Conservation (phyloP, 2,113 vertebrate genomes). For the Callopanchax toddi region DNA sequence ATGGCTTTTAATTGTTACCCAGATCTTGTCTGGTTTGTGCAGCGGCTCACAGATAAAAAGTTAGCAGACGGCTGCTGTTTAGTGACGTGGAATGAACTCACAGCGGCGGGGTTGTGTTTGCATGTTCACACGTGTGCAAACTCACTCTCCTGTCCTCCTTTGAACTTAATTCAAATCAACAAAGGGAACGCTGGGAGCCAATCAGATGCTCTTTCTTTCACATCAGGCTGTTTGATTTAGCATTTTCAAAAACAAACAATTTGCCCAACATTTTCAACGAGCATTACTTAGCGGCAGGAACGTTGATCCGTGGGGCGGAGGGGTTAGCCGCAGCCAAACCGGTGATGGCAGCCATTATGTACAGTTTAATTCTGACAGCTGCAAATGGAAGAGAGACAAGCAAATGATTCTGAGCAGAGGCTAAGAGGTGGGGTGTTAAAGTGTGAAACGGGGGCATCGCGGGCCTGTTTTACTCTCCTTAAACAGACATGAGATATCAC, state of each 20-base stretch:
- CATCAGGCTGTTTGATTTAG: slow-evolving; percentile 56
- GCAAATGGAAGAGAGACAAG: slow-evolving; percentile 71
- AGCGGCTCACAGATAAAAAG: slow-evolving; percentile 37
- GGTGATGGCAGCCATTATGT: slow-evolving; percentile 71
- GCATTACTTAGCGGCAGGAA: slow-evolving; percentile 62
- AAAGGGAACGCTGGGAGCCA: slow-evolving; percentile 59
- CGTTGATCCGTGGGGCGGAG: slow-evolving; percentile 59
- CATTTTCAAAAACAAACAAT: slow-evolving; percentile 75
- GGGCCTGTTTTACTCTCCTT: slow-evolving; percentile 53
- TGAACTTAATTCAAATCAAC: slow-evolving; percentile 67
- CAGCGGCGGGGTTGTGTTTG: slow-evolving; percentile 10
- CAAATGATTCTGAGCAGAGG: slow-evolving; percentile 68
- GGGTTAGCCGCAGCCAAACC: slow-evolving; percentile 69
- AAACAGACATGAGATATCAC: slow-evolving; percentile 44
- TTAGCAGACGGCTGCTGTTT: slow-evolving; percentile 13
- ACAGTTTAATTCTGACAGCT: slow-evolving; percentile 76
- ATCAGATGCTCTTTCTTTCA: slow-evolving; percentile 64
- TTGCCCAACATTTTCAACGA: slow-evolving; percentile 65
- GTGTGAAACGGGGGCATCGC: slow-evolving; percentile 63
- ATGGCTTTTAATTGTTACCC: slow-evolving; percentile 60
- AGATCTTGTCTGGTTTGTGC: slow-evolving; percentile 38
- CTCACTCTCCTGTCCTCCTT: slow-evolving; percentile 48
- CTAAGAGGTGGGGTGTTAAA: slow-evolving; percentile 28
- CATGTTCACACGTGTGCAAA: slow-evolving; percentile 8
- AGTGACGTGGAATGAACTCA: slow-evolving; percentile 25